Conservation (phyloP, 2,888 invertebrate species). For the Aporophyla nigra region DNA sequence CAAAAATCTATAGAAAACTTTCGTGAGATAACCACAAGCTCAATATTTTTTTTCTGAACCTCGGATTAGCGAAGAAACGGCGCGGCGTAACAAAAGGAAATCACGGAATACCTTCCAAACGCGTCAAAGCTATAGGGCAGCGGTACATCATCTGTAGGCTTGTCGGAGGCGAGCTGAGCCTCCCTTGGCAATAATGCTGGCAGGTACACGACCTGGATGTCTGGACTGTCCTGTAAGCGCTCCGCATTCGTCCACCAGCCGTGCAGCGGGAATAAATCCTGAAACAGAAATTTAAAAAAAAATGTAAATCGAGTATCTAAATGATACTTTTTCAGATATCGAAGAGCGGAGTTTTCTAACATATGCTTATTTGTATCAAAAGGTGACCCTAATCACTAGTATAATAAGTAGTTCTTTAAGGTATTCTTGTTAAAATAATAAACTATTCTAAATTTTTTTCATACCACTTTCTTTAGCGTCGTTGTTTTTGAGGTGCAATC, state of each 20-base stretch:
- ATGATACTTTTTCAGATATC: neutral
- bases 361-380: neutral
- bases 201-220: slow-evolving; percentile 92
- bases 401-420: neutral
- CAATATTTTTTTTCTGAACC: neutral
- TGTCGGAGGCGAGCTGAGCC: slow-evolving; percentile 81
- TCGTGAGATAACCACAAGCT: neutral
- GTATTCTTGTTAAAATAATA: neutral
- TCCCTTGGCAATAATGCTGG: slow-evolving; percentile 88
- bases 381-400: neutral
- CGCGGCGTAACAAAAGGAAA: neutral
- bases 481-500: neutral
- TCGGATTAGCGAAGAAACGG: neutral
- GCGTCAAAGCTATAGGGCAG: slow-evolving; percentile 91
- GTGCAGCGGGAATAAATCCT: slow-evolving; percentile 80
- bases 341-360: neutral
- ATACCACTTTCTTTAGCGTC: neutral
- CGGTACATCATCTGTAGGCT: slow-evolving; percentile 81
- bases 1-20: neutral
- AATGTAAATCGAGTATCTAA: neutral
- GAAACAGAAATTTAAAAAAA: slow-evolving; percentile 34
- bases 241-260: slow-evolving; percentile 80
- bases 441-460: neutral
- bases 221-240: slow-evolving; percentile 73
- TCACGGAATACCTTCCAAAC: slow-evolving; percentile 89